Conservation (phyloP, 1,140 invertebrate genomes). For the Polypedilum vanderplanki region DNA sequence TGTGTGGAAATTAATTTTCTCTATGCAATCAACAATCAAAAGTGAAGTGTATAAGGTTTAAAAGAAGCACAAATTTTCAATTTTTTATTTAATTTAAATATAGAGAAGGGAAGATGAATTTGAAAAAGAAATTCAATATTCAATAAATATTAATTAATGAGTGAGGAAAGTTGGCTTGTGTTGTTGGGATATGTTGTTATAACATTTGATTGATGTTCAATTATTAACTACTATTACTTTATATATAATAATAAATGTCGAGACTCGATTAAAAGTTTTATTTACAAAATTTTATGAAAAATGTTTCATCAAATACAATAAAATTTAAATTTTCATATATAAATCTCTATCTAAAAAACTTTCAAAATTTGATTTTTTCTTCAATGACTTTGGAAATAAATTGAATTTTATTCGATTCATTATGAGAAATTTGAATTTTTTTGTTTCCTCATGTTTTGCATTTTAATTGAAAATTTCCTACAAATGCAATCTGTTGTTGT, state of each 20-base stretch:
- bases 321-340: background rate
- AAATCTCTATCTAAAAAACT: constrained; percentile 7
- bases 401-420: constrained; percentile 3
- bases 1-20: no score
- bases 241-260: background rate
- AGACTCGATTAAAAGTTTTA: no score
- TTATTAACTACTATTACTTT: constrained; percentile 1
- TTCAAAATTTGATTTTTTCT: constrained; percentile 9
- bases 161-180: background rate
- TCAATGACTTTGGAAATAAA: constrained; percentile 16
- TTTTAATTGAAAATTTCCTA: background rate
- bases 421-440: background rate
- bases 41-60: no score
- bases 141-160: constrained; percentile 20
- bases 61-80: no score
- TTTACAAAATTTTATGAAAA: no score
- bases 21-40: no score
- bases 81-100: no score
- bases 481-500: background rate
- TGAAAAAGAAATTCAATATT: constrained; percentile 1
- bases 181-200: background rate
- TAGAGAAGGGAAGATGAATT: no score
- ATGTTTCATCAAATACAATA: no score
- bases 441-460: background rate
- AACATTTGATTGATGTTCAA: constrained; percentile 13